Conservation (phyloP, 2,888 invertebrate genomes). For the Hypsopygia costalis region DNA sequence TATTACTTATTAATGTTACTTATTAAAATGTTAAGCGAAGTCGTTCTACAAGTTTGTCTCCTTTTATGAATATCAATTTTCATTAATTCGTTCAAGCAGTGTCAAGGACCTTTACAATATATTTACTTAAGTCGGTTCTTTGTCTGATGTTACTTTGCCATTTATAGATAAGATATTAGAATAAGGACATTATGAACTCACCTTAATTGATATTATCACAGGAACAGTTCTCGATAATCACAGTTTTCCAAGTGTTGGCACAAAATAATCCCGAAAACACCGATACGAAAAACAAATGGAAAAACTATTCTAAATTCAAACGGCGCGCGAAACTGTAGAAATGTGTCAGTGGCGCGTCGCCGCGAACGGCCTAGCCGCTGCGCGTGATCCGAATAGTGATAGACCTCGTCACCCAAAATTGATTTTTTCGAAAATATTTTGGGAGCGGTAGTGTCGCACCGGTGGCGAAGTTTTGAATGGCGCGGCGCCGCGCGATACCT, state of each 20-base stretch:
- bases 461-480: slow-evolving; percentile 66
- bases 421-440: slow-evolving; percentile 57
- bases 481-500: slow-evolving; percentile 54
- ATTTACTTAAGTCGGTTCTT: no score
- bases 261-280: slow-evolving; percentile 49
- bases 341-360: slow-evolving; percentile 78
- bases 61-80: slow-evolving; percentile 5
- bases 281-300: slow-evolving; percentile 45
- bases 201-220: slow-evolving; percentile 40
- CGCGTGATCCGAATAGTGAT: slow-evolving; percentile 61
- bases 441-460: slow-evolving; percentile 60
- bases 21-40: slow-evolving; percentile 1
- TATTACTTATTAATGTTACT: not conserved
- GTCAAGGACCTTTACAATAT: slow-evolving; percentile 8
- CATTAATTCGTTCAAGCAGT: slow-evolving; percentile 3
- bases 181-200: slow-evolving; percentile 30
- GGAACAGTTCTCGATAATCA: slow-evolving; percentile 33
- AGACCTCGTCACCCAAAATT: slow-evolving; percentile 38
- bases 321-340: slow-evolving; percentile 69
- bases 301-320: slow-evolving; percentile 72
- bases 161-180: no score
- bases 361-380: slow-evolving; percentile 67
- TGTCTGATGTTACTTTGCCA: no score
- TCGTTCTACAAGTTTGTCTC: slow-evolving; percentile 1
- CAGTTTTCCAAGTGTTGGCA: slow-evolving; percentile 50